These are phyloP conservation scores for Ectropis grisescens DNA, from an alignment of 1,140 invertebrate species.

Conservation along the genomic window DNA sequence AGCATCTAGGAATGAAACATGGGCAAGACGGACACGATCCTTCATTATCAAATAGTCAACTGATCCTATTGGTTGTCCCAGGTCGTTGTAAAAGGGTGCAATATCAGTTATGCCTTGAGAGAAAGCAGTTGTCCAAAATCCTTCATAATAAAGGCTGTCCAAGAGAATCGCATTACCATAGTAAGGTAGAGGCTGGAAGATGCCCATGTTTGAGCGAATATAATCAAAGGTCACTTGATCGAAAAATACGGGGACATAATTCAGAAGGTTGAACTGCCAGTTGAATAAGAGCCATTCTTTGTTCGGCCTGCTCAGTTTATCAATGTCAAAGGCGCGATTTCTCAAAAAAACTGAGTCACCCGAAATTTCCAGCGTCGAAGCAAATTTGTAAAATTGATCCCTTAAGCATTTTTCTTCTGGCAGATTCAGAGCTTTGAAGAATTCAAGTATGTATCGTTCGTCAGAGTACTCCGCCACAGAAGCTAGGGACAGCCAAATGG, in stretches of 20 bases:
- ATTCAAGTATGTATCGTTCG: neutral
- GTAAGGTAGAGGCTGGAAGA: too few species aligned
- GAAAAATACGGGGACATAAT: too few species aligned
- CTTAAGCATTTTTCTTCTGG: conserved; percentile 3
- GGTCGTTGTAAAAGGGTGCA: conserved; percentile 10
- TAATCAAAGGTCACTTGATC: too few species aligned
- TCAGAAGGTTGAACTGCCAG: too few species aligned
- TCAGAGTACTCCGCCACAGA: conserved; percentile 5
- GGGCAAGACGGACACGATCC: neutral
- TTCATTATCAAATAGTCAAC: neutral
- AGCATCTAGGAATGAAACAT: conserved; percentile 2
- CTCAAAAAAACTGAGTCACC: too few species aligned
- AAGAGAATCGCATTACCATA: too few species aligned
- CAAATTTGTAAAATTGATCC: conserved; percentile 4
- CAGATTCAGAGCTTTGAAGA: conserved; percentile 4
- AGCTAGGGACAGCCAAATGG: conserved; percentile 7
- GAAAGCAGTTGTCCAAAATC: conserved; percentile 7
- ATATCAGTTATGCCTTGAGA: neutral
- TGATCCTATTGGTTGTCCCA: conserved; percentile 1
- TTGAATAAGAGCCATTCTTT: too few species aligned
- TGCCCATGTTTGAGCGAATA: too few species aligned
- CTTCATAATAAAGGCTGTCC: too few species aligned
- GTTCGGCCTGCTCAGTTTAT: too few species aligned
- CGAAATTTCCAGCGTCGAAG: neutral
- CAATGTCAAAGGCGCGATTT: too few species aligned